Evolutionary conservation across 2,113 vertebrate genomes (phyloP).

Genomic region (Cyprinus carpio): DNA sequence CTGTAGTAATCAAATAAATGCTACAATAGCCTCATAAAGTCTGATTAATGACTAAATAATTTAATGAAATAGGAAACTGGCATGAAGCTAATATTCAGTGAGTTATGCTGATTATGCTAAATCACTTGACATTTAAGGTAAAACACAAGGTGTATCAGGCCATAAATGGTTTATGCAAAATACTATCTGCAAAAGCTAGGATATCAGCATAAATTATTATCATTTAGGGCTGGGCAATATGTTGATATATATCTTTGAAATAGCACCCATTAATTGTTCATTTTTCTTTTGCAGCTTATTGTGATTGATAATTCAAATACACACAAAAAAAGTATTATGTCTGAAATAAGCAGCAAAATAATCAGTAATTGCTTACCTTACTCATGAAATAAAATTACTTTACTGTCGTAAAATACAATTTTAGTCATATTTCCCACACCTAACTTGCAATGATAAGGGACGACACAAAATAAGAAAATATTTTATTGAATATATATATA

Average conservation of each 20-base stretch:
- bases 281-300: neutral
- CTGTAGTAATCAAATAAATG: neutral
- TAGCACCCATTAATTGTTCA: neutral
- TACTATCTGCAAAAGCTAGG: neutral
- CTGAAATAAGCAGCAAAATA: neutral
- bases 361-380: neutral
- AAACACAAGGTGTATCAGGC: neutral
- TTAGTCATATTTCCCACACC: neutral
- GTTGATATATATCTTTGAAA: neutral
- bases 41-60: slow-evolving; percentile 1
- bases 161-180: neutral
- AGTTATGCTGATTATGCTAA: neutral
- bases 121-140: neutral
- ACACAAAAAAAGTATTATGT: neutral
- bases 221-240: neutral
- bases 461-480: neutral
- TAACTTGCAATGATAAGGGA: neutral
- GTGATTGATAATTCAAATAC: neutral
- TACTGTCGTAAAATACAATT: neutral
- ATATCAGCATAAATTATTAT: neutral
- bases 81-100: neutral
- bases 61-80: neutral
- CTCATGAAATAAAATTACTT: neutral
- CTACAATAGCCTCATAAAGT: neutral
- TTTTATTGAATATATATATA: neutral